Conservation (phyloP, 2,888 invertebrate species). For the Conus canariensis region DNA sequence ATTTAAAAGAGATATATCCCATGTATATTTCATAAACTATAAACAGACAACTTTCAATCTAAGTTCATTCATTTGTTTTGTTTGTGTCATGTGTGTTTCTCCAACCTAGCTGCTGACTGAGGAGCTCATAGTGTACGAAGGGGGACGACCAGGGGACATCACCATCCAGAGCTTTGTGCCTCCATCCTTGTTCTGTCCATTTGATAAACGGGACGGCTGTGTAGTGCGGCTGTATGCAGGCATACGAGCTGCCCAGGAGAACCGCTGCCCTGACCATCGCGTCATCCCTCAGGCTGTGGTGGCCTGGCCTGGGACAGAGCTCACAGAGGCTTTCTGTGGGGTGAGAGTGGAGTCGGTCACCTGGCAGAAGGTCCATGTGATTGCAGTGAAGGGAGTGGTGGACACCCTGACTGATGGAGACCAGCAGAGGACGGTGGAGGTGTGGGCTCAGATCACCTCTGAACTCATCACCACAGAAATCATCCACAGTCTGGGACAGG, state of each 20-base stretch:
- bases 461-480: slow-evolving; percentile 17
- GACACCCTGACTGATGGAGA: slow-evolving; percentile 59
- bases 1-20: no score
- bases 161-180: slow-evolving; percentile 48
- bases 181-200: slow-evolving; percentile 52
- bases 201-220: slow-evolving; percentile 48
- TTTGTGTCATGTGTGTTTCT: no score
- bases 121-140: slow-evolving; percentile 50
- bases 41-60: no score
- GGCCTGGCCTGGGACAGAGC: slow-evolving; percentile 38
- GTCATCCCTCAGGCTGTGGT: slow-evolving; percentile 52
- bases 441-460: slow-evolving; percentile 47
- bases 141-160: slow-evolving; percentile 44
- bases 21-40: no score
- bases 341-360: slow-evolving; percentile 31
- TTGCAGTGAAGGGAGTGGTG: slow-evolving; percentile 55
- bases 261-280: slow-evolving; percentile 53
- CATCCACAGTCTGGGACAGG: slow-evolving; percentile 44
- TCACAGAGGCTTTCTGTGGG: slow-evolving; percentile 53
- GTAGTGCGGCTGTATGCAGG: slow-evolving; percentile 49
- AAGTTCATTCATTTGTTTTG: no score
- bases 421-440: slow-evolving; percentile 53
- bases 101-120: slow-evolving; percentile 42
- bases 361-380: slow-evolving; percentile 40
- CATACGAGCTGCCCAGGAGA: slow-evolving; percentile 54